Evolutionary conservation across 92 coral and sea anemone genomes (phyloP).

Genomic region (Desmophyllum pertusum): DNA sequence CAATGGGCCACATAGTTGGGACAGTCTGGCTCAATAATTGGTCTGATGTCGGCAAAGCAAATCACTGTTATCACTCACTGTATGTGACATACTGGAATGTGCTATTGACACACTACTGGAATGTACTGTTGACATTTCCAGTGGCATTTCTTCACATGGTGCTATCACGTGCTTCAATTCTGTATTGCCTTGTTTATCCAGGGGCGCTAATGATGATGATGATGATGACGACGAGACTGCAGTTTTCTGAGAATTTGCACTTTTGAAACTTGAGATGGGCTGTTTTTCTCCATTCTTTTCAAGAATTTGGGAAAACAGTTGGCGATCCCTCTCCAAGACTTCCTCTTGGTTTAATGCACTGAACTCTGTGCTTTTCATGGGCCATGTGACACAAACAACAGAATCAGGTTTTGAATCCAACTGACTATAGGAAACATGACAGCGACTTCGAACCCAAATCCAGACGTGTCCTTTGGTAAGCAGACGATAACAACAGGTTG

Average conservation of each 20-base stretch:
- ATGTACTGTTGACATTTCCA: background rate
- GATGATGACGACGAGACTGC: constrained; percentile 1
- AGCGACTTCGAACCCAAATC: constrained; percentile 68
- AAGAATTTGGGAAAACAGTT: constrained; percentile 42
- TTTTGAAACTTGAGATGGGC: background rate
- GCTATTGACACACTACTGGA: background rate
- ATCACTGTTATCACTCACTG: background rate
- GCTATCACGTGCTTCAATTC: background rate
- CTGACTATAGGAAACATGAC: constrained; percentile 68
- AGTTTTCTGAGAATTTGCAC: background rate
- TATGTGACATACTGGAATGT: background rate
- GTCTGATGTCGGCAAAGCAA: background rate
- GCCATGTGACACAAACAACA: constrained; percentile 43
- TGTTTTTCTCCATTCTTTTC: constrained; percentile 21
- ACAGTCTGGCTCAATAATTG: background rate
- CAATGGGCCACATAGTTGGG: constrained; percentile 7
- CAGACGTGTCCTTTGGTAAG: constrained; percentile 68
- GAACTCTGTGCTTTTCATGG: constrained; percentile 53
- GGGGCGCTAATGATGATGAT: background rate
- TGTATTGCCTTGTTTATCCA: background rate
- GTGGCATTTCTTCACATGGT: background rate
- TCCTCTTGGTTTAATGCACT: constrained; percentile 49
- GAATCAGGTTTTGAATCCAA: constrained; percentile 75
- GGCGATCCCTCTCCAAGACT: constrained; percentile 50
- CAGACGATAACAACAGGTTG: constrained; percentile 65